These are phyloP conservation scores for Diaphora mendica DNA, from an alignment of 2,888 invertebrate species.

Conservation along the genomic window DNA sequence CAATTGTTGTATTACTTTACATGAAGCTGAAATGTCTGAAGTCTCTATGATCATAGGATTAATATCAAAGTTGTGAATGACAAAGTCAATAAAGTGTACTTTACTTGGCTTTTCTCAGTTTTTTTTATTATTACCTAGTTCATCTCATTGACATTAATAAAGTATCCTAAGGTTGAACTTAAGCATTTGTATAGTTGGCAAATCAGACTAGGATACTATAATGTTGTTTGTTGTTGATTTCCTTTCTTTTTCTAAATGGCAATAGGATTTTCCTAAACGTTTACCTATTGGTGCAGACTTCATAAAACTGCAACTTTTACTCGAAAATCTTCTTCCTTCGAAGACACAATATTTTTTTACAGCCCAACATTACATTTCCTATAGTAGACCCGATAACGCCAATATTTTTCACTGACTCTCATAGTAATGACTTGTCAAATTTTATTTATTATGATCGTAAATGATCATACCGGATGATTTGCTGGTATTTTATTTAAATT, in stretches of 20 bases:
- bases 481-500: constrained; percentile 14
- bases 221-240: neutral
- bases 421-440: constrained; percentile 44
- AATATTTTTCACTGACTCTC: neutral
- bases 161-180: neutral
- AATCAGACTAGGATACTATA: neutral
- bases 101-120: neutral
- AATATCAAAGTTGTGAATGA: neutral
- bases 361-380: neutral
- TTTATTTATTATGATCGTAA: constrained; percentile 43
- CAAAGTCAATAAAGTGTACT: neutral
- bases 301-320: neutral
- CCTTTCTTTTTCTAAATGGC: neutral
- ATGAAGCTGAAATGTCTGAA: neutral
- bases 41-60: neutral
- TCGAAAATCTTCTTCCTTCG: neutral
- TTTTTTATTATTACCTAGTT: neutral
- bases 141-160: neutral
- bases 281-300: neutral
- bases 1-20: neutral
- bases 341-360: neutral
- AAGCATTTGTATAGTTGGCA: neutral
- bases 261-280: neutral
- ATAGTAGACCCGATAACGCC: neutral
- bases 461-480: constrained; percentile 16